Percentiles rank a stretch among this genome's conserved stretches.
Conservation (phyloP, 2,113 vertebrate species). For the Prionailurus viverrinus region DNA sequence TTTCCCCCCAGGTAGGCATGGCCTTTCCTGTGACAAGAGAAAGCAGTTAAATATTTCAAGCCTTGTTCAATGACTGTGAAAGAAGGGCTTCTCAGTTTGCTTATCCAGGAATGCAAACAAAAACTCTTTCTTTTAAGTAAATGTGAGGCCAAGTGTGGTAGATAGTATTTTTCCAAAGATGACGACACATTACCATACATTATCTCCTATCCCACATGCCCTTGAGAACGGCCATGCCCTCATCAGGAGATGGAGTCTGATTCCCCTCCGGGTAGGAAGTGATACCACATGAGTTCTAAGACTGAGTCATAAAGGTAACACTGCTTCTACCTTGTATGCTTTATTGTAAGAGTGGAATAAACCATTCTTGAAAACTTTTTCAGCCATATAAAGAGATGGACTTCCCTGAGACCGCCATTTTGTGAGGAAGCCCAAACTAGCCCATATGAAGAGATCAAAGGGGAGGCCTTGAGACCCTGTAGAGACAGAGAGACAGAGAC, state of each 20-base stretch:
- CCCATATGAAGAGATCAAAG: neutral
- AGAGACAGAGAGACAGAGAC: neutral
- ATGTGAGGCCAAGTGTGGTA: neutral
- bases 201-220: neutral
- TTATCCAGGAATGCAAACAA: neutral
- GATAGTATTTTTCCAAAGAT: neutral
- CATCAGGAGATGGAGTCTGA: neutral
- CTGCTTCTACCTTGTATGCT: neutral
- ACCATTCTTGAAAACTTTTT: neutral
- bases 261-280: neutral
- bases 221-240: accelerated
- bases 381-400: too few relatives aligned
- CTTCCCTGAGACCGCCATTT: neutral
- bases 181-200: too few relatives aligned
- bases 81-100: neutral
- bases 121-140: neutral
- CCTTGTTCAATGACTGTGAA: neutral
- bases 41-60: neutral
- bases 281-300: neutral
- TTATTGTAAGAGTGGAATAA: neutral
- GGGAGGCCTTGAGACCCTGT: neutral
- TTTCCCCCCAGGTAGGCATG: neutral
- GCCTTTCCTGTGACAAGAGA: neutral
- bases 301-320: neutral
- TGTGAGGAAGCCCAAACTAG: neutral